Conservation (phyloP, 2,888 invertebrate genomes). For the Andrena hattorfiana region DNA sequence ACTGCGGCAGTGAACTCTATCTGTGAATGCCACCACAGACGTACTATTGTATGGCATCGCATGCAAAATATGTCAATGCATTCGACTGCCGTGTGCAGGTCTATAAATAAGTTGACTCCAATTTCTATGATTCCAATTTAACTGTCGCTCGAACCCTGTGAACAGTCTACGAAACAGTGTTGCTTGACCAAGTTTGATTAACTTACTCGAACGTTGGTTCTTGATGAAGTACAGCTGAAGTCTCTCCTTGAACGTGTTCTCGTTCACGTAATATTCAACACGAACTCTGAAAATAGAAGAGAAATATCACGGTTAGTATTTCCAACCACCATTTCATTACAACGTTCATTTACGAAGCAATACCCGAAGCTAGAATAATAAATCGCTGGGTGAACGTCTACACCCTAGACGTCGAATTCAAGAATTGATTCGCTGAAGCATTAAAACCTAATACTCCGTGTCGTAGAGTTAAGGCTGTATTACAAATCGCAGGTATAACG, state of each 20-base stretch:
- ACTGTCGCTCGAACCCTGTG: not conserved
- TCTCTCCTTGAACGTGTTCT: constrained; percentile 99
- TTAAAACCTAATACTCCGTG: too few species aligned
- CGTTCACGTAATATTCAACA: constrained; percentile 99
- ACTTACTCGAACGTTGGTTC: constrained; percentile 99
- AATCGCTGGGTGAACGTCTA: not conserved
- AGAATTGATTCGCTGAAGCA: not conserved
- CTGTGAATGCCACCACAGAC: constrained; percentile 3
- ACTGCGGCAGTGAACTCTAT: constrained; percentile 4
- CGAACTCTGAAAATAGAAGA: constrained; percentile 91
- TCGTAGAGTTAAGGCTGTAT: too few species aligned
- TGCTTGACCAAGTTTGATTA: constrained; percentile 57
- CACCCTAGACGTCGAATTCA: not conserved
- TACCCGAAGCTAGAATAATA: not conserved
- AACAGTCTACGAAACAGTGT: not conserved
- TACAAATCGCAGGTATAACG: too few species aligned
- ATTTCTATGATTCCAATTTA: not conserved
- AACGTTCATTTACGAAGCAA: not conserved
- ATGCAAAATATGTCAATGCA: not conserved
- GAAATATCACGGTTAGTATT: constrained; percentile 43
- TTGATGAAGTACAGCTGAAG: constrained; percentile 99
- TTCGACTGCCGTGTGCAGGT: not conserved
- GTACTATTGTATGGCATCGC: not conserved
- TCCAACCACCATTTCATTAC: not conserved
- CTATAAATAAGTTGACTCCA: not conserved